phyloP scores from a whole-genome alignment of 1,140 invertebrate genomes.

The Drosophila oshimai region DNA sequence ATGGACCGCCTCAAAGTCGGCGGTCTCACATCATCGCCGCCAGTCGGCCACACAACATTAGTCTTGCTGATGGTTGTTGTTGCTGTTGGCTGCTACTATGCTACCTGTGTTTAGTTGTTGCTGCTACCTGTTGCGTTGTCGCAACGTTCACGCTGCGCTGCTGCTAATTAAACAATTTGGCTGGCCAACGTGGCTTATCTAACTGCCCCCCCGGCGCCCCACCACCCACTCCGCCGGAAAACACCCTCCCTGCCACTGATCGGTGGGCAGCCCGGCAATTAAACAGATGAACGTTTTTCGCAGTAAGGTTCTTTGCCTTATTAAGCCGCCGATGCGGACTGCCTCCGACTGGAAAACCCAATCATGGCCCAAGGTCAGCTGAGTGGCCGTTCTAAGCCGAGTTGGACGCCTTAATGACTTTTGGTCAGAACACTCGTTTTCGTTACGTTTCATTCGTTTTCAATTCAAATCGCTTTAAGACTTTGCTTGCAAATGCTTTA shows the following conservation, averaged over 20 bases:
- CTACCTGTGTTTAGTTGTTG: constrained; percentile 6
- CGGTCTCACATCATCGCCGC: constrained; percentile 26
- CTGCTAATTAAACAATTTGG: constrained; percentile 65
- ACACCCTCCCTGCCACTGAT: constrained; percentile 11
- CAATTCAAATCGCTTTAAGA: constrained; percentile 12
- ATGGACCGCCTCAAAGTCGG: neutral
- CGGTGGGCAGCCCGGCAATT: constrained; percentile 26
- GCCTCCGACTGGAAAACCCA: constrained; percentile 44
- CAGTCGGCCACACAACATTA: constrained; percentile 75
- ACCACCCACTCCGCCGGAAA: constrained; percentile 13
- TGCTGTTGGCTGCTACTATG: neutral
- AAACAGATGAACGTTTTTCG: constrained; percentile 45
- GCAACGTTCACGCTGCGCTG: constrained; percentile 56
- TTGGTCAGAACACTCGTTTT: constrained; percentile 61
- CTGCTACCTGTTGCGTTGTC: constrained; percentile 41
- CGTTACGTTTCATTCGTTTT: constrained; percentile 44
- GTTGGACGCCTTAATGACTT: constrained; percentile 65
- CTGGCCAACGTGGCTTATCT: constrained; percentile 48
- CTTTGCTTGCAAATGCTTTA: constrained; percentile 23
- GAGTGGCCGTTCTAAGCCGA: constrained; percentile 66
- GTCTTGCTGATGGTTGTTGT: constrained; percentile 43
- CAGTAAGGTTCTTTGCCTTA: constrained; percentile 74
- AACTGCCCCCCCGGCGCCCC: constrained; percentile 22
- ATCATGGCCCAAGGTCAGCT: constrained; percentile 69
- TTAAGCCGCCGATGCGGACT: constrained; percentile 53